A percentile compares a stretch with the other conserved stretches of the same genome.
Conservation (phyloP, 2,113 vertebrate genomes). For the Urocynchramus pylzowi region DNA sequence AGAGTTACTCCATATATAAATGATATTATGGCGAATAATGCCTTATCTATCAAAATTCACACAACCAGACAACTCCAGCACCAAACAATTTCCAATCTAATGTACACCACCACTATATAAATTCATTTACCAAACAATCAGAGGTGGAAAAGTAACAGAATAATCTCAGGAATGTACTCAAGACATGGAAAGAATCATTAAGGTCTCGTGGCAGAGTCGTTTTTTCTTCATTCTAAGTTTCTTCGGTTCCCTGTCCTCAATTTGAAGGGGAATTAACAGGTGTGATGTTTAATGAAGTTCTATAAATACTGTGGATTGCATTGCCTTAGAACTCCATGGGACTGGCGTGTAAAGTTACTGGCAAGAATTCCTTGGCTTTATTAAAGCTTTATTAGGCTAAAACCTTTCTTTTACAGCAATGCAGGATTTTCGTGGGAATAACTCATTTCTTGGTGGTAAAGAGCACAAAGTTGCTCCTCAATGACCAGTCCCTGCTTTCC, state of each 20-base stretch:
- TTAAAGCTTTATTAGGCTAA: not conserved
- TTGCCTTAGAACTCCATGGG: not conserved
- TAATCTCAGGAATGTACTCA: not conserved
- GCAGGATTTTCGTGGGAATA: rapidly evolving
- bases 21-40: not conserved
- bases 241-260: not conserved
- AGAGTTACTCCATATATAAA: not conserved
- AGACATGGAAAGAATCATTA: not conserved
- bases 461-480: not conserved
- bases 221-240: not conserved
- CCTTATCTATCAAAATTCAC: not conserved
- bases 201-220: not conserved
- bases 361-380: not conserved
- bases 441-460: not conserved
- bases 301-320: not conserved
- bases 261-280: not conserved
- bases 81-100: not conserved
- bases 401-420: not conserved
- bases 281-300: not conserved
- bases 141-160: not conserved
- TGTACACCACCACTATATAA: not conserved
- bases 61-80: not conserved
- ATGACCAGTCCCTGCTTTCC: not conserved
- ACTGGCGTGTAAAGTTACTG: not conserved
- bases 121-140: not conserved